Percentiles rank a stretch among this genome's conserved stretches.
Conservation (phyloP, 2,888 invertebrate genomes). For the Aplocera efformata region DNA sequence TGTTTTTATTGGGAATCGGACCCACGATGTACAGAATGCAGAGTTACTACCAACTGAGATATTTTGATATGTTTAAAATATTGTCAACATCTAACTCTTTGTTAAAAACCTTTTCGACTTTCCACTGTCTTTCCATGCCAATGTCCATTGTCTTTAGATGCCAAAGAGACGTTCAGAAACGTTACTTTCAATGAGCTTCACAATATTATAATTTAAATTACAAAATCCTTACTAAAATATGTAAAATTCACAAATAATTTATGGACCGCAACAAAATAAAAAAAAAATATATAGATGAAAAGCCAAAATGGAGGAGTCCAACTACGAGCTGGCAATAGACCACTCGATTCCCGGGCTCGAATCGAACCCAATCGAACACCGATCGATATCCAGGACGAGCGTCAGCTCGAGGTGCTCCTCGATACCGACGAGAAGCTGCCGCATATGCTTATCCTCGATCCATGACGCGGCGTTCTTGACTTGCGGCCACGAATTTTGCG, state of each 20-base stretch:
- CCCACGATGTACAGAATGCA: too few relatives aligned
- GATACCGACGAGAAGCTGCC: constrained; percentile 42
- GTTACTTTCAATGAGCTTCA: not conserved
- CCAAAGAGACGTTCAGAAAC: not conserved
- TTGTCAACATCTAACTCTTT: constrained; percentile 6
- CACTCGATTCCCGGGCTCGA: not conserved
- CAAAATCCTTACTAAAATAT: too few relatives aligned
- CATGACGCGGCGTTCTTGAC: constrained; percentile 44
- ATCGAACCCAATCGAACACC: too few relatives aligned
- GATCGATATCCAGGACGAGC: constrained; percentile 29
- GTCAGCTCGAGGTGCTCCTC: constrained; percentile 31
- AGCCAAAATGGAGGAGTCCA: constrained; percentile 24
- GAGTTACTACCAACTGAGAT: too few relatives aligned
- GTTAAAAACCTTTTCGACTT: constrained; percentile 7
- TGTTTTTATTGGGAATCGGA: too few relatives aligned
- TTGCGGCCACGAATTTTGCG: constrained; percentile 62
- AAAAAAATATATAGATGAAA: not conserved
- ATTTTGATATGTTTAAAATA: too few relatives aligned
- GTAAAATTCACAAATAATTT: too few relatives aligned
- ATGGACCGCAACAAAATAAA: too few relatives aligned
- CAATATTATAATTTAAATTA: too few relatives aligned
- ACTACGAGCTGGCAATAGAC: constrained; percentile 19
- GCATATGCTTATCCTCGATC: constrained; percentile 55
- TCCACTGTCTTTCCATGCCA: not conserved
- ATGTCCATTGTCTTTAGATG: not conserved